Base-by-base conservation (phyloP, 2,888 invertebrate species). In the Dynastes grantii region DNA sequence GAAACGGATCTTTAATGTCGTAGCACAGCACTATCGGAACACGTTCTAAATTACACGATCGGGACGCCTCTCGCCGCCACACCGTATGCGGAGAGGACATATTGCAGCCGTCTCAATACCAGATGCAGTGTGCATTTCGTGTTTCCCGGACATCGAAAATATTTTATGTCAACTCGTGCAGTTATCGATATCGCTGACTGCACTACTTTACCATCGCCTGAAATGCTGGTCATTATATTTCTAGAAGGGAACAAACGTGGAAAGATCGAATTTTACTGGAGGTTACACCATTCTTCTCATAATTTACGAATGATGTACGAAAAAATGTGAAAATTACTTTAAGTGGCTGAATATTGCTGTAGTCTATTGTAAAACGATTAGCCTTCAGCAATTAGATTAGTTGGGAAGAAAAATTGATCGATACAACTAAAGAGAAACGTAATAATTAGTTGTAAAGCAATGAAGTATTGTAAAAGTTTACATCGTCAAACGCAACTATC, bases 1-100 rank as follows among this genome's bases (percentile, higher is more conserved):
- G 86, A 86, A 86, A 85, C 85, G 85, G 85, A 84, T 86, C 86
- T 85, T 86, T 86, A 86, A 85, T 81, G 84, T 82, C 83, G 81
- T 83, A 83, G 84, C 84, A 6, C 55, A 16, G 32, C 29, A 84
- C 84, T 83, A 82, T 85, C 84, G 84, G 85, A 85, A 84, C 86
- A 82, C 79, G 83, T 81, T 82, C 84, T 83, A 83, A 85, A 85
- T 85, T 85, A 84, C 83, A 80, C 80, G 76, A 81, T 78, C 78
- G 70, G 27, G 77, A 58, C 70, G 13, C 22, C 16, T 22, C 67
- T 16, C 51, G 4, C 51, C 75, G 27, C 58, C 73, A 22, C 22
- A 22, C 22, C 67, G 27, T 16, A 67, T 11, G 45, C 67, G 6
- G 49, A 11, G 22, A 63, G 32, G 45, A 49, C 16, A 67, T 45